These are phyloP conservation scores for Cossypha heuglini DNA, from an alignment of 2,797 vertebrate genomes.

Conservation along the genomic window DNA sequence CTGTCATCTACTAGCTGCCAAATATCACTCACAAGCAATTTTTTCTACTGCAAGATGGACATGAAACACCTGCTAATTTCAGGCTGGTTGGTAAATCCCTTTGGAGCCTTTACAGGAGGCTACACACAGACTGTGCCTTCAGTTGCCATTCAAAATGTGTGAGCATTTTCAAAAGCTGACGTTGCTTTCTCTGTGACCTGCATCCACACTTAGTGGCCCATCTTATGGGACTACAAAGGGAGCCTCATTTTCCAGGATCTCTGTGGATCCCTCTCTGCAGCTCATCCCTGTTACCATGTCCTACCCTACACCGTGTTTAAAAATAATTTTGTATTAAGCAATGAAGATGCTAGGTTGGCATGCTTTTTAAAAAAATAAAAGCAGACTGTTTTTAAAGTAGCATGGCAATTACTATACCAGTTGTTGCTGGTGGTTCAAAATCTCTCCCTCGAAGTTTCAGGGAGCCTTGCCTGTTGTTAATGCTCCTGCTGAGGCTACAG, in stretches of 20 bases:
- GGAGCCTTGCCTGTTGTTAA: slow-evolving; percentile 35
- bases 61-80: background rate
- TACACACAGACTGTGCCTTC: background rate
- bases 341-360: background rate
- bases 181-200: background rate
- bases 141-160: background rate
- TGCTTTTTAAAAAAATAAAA: background rate
- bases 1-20: background rate
- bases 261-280: background rate
- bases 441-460: slow-evolving; percentile 33
- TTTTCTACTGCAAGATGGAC: background rate
- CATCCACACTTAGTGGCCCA: background rate
- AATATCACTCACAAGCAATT: background rate
- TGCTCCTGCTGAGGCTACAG: background rate
- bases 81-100: background rate
- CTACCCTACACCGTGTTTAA: background rate
- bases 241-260: background rate
- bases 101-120: background rate
- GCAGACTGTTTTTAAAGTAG: background rate
- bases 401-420: background rate
- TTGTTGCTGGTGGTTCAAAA: background rate
- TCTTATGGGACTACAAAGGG: background rate
- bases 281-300: background rate
- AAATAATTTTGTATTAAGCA: background rate
- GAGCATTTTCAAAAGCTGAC: background rate